Conservation (phyloP, 1,140 invertebrate species). For the Pachypeltis micranthus region DNA sequence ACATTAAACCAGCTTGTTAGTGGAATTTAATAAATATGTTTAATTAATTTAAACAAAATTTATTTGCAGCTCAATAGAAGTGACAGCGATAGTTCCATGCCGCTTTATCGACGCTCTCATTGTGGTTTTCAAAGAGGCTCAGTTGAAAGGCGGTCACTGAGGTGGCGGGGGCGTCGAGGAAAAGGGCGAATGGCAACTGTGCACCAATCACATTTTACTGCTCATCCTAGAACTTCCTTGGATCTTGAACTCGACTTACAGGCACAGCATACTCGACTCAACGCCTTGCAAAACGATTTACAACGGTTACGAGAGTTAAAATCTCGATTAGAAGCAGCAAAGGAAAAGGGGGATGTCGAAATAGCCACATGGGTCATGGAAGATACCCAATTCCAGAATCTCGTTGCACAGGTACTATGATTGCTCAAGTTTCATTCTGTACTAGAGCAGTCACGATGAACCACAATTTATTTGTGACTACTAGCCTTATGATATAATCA, state of each 20-base stretch:
- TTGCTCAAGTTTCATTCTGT: background rate
- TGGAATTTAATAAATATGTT: background rate
- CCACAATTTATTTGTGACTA: background rate
- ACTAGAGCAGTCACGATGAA: no score
- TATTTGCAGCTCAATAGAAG: constrained; percentile 73
- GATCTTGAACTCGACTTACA: constrained; percentile 85
- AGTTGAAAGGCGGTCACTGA: constrained; percentile 71
- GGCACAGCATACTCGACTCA: constrained; percentile 71
- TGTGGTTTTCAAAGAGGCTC: constrained; percentile 78
- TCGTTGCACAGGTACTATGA: constrained; percentile 48
- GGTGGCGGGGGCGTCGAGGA: constrained; percentile 43
- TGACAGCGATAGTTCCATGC: constrained; percentile 94
- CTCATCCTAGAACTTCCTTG: constrained; percentile 60
- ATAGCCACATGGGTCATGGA: constrained; percentile 73
- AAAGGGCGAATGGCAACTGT: constrained; percentile 16
- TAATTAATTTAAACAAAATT: constrained; percentile 12
- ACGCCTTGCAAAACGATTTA: constrained; percentile 73
- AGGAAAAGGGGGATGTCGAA: constrained; percentile 61
- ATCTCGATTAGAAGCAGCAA: constrained; percentile 44
- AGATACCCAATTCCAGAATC: constrained; percentile 69
- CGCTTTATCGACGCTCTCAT: constrained; percentile 55
- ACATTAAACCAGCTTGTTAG: background rate
- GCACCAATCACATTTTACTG: constrained; percentile 11
- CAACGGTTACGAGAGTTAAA: constrained; percentile 68
- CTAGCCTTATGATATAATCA: background rate